Evolutionary conservation across 2,888 invertebrate species (phyloP).

Genomic region (Ommatoiulus sabulosus): DNA sequence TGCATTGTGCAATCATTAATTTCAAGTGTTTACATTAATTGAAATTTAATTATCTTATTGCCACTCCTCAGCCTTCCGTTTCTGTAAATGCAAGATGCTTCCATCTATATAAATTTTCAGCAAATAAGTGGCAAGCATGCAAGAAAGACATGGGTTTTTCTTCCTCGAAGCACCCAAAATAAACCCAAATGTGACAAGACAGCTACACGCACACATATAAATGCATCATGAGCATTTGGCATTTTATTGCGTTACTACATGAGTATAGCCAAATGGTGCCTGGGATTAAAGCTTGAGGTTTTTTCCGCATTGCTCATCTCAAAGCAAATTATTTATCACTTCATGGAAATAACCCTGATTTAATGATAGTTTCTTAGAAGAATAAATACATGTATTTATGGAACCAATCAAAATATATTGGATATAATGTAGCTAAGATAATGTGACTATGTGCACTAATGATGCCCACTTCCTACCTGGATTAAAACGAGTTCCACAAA

Average conservation of each 20-base stretch:
- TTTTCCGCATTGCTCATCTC: background rate
- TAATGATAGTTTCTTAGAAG: background rate
- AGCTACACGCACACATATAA: background rate
- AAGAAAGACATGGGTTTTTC: background rate
- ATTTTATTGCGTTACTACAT: background rate
- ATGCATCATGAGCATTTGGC: background rate
- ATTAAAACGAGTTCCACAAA: background rate
- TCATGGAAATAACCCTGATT: background rate
- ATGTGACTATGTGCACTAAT: too few species aligned
- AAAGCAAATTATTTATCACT: background rate
- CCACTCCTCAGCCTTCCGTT: background rate
- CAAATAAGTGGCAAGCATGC: background rate
- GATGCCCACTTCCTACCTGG: background rate
- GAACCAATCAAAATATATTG: background rate
- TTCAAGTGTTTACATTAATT: background rate
- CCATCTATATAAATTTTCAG: background rate
- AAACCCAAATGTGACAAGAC: background rate
- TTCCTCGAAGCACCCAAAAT: conserved; percentile 3
- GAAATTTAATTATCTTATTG: background rate
- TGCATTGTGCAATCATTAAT: background rate
- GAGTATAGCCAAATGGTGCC: background rate
- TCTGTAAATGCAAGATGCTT: background rate
- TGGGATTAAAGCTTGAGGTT: too few species aligned
- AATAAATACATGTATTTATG: background rate
- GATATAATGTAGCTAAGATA: too few species aligned